Conservation (phyloP, 2,113 vertebrate species). For the Thalassoma bifasciatum region DNA sequence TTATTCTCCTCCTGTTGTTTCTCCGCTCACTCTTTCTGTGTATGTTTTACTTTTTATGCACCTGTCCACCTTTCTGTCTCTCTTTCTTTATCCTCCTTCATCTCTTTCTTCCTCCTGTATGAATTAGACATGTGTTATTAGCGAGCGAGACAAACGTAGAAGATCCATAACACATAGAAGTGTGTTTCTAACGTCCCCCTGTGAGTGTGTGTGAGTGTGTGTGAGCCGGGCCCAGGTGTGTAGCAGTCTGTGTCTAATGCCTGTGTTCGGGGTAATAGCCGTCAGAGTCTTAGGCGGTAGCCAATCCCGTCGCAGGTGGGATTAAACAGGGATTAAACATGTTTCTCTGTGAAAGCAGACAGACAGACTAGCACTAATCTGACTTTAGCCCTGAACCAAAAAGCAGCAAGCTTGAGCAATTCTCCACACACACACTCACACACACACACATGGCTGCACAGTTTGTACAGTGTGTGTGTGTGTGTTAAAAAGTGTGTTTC, state of each 20-base stretch:
- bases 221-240: conserved; percentile 57
- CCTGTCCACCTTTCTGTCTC: not conserved
- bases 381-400: conserved; percentile 66
- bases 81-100: too few relatives aligned
- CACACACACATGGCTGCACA: conserved; percentile 42
- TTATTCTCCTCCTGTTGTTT: not conserved
- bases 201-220: too few relatives aligned
- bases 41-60: conserved; percentile 11
- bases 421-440: not conserved
- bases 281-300: conserved; percentile 54
- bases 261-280: conserved; percentile 46
- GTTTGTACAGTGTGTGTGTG: conserved; percentile 15
- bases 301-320: conserved; percentile 70
- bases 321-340: conserved; percentile 68
- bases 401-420: conserved; percentile 60
- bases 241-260: conserved; percentile 49
- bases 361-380: conserved; percentile 74
- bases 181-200: not conserved
- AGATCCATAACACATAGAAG: conserved; percentile 14
- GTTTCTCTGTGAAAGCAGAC: conserved; percentile 75
- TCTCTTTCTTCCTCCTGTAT: not conserved
- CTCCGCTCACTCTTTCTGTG: conserved; percentile 7
- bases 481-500: conserved; percentile 33
- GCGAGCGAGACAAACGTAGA: not conserved
- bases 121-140: conserved; percentile 18